A percentile compares a stretch with the other conserved stretches of the same genome.
These are phyloP conservation scores for Aplochiton taeniatus DNA, from an alignment of 2,797 vertebrate species.

Conservation along the genomic window DNA sequence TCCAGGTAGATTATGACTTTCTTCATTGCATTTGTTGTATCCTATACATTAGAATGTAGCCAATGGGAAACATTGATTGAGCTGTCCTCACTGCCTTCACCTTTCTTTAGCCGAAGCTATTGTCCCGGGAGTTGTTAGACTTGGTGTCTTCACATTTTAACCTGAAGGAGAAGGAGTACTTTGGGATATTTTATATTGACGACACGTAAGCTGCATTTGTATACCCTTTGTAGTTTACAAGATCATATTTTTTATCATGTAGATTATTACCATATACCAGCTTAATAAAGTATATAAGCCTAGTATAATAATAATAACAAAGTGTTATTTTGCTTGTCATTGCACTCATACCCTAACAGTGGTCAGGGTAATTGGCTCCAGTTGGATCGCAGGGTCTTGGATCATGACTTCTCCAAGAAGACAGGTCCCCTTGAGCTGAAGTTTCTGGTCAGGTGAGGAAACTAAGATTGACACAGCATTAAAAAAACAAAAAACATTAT, in stretches of 20 bases:
- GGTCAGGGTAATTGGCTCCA: constrained; percentile 96
- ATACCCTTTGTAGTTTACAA: neutral
- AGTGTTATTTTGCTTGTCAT: constrained; percentile 29
- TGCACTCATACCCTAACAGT: constrained; percentile 64
- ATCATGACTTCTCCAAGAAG: constrained; percentile 93
- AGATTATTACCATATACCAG: no score
- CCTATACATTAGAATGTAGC: neutral
- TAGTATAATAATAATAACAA: neutral
- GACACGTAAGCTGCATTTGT: constrained; percentile 85
- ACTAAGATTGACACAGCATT: neutral
- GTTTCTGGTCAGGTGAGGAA: constrained; percentile 91
- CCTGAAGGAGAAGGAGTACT: constrained; percentile 98
- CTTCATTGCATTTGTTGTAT: neutral
- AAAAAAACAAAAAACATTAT: no score
- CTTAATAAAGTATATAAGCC: no score
- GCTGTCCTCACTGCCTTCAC: neutral
- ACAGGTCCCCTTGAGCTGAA: constrained; percentile 81
- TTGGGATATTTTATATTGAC: constrained; percentile 91
- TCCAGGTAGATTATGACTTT: constrained; percentile 83
- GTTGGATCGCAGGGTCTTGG: constrained; percentile 93
- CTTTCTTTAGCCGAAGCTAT: constrained; percentile 86
- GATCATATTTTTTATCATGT: no score
- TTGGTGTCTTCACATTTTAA: constrained; percentile 96
- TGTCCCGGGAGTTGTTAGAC: constrained; percentile 92
- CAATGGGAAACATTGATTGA: neutral